Evolutionary conservation across 2,888 invertebrate species (phyloP).

Genomic region (Julus scanicus): DNA sequence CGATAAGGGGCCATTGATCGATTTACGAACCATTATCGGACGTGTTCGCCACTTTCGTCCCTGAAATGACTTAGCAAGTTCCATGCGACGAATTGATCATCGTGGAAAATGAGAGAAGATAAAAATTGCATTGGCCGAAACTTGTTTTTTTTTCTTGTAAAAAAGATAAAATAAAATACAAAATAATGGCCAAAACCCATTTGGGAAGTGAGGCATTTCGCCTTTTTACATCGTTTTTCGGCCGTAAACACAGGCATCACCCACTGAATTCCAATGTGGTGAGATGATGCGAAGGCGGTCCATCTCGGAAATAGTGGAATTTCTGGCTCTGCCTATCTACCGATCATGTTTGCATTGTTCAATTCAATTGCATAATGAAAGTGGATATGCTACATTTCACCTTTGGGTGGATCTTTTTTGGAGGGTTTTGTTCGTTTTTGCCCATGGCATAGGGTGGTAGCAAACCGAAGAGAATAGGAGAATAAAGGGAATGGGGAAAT

Average conservation of each 20-base stretch:
- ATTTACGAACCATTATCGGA: background rate
- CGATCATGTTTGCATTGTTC: background rate
- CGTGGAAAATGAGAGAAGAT: background rate
- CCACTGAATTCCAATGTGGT: background rate
- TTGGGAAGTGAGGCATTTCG: background rate
- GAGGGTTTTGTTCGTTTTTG: too few relatives aligned
- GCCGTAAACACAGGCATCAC: background rate
- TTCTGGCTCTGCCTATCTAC: background rate
- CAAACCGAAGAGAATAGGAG: background rate
- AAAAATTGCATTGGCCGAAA: background rate
- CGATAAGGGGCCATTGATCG: slow-evolving; percentile 38
- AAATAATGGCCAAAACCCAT: background rate
- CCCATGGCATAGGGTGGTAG: background rate
- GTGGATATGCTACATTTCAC: background rate
- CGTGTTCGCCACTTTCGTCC: background rate
- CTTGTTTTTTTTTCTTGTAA: background rate
- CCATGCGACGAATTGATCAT: background rate
- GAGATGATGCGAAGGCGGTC: background rate
- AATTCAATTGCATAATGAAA: background rate
- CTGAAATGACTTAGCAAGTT: background rate
- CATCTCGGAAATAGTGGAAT: background rate
- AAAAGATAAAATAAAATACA: background rate
- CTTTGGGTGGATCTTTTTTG: background rate
- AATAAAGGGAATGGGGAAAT: background rate
- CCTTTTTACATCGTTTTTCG: background rate